These are phyloP conservation scores for Petrosia ficiformis DNA, from an alignment of 37 sponge, comb jelly and placozoan species.

Conservation along the genomic window DNA sequence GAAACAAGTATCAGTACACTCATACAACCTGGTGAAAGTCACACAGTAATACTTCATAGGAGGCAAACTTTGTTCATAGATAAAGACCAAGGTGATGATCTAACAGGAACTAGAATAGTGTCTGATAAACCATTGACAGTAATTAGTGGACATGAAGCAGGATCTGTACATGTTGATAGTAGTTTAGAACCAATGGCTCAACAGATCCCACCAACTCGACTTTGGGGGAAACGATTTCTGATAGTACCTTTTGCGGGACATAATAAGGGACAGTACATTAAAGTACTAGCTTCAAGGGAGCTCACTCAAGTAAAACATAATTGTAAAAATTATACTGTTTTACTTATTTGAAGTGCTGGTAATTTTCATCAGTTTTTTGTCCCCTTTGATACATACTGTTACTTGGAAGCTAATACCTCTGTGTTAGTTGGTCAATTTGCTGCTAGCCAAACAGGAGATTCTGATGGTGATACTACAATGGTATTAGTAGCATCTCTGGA, in stretches of 20 bases:
- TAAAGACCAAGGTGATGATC: neutral
- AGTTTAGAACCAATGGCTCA: neutral
- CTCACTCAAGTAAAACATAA: neutral
- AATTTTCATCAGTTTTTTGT: neutral
- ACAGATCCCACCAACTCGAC: neutral
- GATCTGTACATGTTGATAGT: neutral
- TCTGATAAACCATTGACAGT: neutral
- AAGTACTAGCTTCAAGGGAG: neutral
- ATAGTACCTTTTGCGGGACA: neutral
- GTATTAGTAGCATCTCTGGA: neutral
- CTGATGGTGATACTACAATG: neutral
- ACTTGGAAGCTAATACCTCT: neutral
- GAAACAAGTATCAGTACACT: neutral
- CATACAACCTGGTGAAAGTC: neutral
- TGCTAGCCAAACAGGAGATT: neutral
- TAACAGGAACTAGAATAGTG: neutral
- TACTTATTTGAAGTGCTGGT: neutral
- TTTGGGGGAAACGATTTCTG: neutral
- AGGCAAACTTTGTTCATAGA: neutral
- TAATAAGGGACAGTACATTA: neutral
- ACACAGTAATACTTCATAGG: neutral
- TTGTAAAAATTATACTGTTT: neutral
- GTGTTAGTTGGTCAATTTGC: neutral
- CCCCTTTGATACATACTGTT: neutral
- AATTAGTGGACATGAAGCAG: conserved; percentile 6